A percentile compares a stretch with the other conserved stretches of the same genome.
Evolutionary conservation across 2,797 vertebrate species (phyloP).

Genomic region (Heliangelus exortis): DNA sequence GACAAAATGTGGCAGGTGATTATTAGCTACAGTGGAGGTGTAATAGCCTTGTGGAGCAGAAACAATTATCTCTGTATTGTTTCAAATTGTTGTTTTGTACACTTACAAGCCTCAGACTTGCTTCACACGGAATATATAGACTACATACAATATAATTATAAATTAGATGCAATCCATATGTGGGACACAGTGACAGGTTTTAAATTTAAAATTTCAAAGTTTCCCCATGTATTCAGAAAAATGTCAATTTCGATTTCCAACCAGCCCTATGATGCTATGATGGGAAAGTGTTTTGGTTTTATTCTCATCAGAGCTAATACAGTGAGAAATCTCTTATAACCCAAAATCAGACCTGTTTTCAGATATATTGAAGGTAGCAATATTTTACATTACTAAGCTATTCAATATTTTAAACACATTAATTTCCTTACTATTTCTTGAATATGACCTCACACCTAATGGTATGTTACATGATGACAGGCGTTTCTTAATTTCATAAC

Average conservation of each 20-base stretch:
- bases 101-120: conserved; percentile 51
- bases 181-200: conserved; percentile 41
- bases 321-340: conserved; percentile 49
- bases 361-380: conserved; percentile 65
- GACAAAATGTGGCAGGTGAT: conserved; percentile 52
- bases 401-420: conserved; percentile 69
- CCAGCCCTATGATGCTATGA: conserved; percentile 14
- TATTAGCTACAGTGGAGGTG: conserved; percentile 51
- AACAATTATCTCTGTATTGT: conserved; percentile 54
- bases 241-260: conserved; percentile 63
- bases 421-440: conserved; percentile 73
- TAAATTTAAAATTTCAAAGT: conserved; percentile 47
- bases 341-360: conserved; percentile 61
- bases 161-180: conserved; percentile 4
- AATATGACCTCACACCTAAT: conserved; percentile 71
- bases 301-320: conserved; percentile 57
- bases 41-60: conserved; percentile 54
- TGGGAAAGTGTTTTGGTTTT: conserved; percentile 60
- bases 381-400: conserved; percentile 70
- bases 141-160: conserved; percentile 18
- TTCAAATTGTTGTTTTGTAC: conserved; percentile 54
- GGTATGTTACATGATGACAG: conserved; percentile 73
- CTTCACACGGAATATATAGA: conserved; percentile 60
- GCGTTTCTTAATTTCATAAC: conserved; percentile 76
- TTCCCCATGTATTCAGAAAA: conserved; percentile 66